These are phyloP conservation scores for Watsonalla binaria DNA, from an alignment of 2,888 invertebrate genomes.

Conservation along the genomic window DNA sequence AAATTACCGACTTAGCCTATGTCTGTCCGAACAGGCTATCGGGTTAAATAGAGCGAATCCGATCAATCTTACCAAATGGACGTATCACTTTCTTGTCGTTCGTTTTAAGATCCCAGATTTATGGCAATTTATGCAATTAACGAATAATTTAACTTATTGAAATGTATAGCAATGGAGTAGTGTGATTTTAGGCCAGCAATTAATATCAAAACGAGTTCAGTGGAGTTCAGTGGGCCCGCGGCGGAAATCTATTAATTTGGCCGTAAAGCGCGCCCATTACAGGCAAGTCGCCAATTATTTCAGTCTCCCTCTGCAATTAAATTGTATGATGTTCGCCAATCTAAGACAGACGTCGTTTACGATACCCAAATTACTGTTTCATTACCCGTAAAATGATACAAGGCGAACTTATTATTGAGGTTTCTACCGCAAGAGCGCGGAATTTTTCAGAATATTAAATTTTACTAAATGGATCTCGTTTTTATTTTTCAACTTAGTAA, in stretches of 20 bases:
- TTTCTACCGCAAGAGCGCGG: conserved; percentile 20
- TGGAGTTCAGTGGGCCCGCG: conserved; percentile 47
- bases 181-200: conserved; percentile 55
- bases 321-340: conserved; percentile 71
- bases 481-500: not conserved
- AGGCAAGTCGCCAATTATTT: conserved; percentile 71
- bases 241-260: conserved; percentile 72
- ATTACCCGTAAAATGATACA: conserved; percentile 64
- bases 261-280: conserved; percentile 65
- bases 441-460: not conserved
- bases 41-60: conserved; percentile 7
- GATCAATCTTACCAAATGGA: not conserved
- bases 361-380: conserved; percentile 69
- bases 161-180: conserved; percentile 34
- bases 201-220: conserved; percentile 55
- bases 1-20: not conserved
- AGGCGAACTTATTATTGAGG: conserved; percentile 39
- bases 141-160: conserved; percentile 34
- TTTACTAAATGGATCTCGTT: not conserved
- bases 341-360: conserved; percentile 70
- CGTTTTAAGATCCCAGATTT: conserved; percentile 11
- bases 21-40: conserved; percentile 12
- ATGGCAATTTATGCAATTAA: conserved; percentile 20
- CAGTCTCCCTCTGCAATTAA: conserved; percentile 70
- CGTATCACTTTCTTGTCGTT: not conserved